Base-by-base conservation (phyloP, 2,797 vertebrate genomes). In the Phataginus tricuspis region DNA sequence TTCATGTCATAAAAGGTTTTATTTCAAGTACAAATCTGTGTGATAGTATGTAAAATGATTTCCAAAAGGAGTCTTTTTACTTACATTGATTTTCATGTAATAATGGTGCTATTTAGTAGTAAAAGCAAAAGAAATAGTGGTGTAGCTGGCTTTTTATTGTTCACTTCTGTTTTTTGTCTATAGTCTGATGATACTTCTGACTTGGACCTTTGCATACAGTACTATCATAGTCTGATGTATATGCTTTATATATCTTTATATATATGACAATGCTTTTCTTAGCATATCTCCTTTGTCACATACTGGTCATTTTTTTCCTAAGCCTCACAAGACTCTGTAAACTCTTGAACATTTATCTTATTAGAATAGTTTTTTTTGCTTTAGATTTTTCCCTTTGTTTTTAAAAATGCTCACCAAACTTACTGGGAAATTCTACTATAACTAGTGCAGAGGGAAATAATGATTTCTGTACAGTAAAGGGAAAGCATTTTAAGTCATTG, bases 11-110 rank as follows among this genome's bases (percentile, higher is more conserved):
- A 45, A 55, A 53, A 85, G 7, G 4, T 8, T 63, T 57, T 19
- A 90, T 85, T 86, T 66, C n/a, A 97, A 96, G 27, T 90, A 51
- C 12, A 14, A 2, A 94, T 93, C 51, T 78, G 39, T 71, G 1
- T 61, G 63, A 72, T 37, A 66, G 39, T 78, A 53, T 68, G 10
- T 61, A 83, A 91, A 90, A 61, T n/a, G 16, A 39, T 74, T 90
- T 37, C 14, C 25, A 31, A 55, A 91, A 82, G 49, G 13, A 80
- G 5, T 64, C 19, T 64, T 2, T 64, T 95, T 88, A 7, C 23
- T 82, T 92, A 85, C 0, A 34, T 11, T 9, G 8, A 15, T 31
- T 59, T 90, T 85, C 0, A 1, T 91, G 51, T 72, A 59, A 59
- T 94, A 39, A 63, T 55, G 18, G 74, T 86, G 0, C 6, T 16